Evolutionary conservation across 2,797 vertebrate genomes (phyloP), one percentile per base, ranked within the genome.

Genomic region (Xiphorhynchus erythropygius): DNA sequence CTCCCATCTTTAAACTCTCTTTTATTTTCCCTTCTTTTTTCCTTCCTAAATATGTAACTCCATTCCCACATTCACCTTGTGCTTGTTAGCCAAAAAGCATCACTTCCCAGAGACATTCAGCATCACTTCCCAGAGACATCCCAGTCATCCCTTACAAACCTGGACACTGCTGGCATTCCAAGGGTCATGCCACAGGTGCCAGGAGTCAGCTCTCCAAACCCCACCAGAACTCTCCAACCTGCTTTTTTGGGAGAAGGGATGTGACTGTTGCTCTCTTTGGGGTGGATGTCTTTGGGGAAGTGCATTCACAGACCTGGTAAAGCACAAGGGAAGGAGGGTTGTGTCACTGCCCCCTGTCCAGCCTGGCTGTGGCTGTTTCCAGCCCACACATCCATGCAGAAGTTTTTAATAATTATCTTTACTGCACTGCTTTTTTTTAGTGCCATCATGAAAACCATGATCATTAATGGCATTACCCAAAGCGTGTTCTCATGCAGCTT

Each of bases 231-330:
- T 30, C 56, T 70, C 80, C 19, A 77, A 39, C 17, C 11, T 39
- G 14, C 1, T 21, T 33, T 79, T 14, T 1, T 42, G 12, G 19
- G 6, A 0, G 3, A 16, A 52, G 22, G 13, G 10, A 32, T 11
- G 11, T 52, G 37, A 28, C 13, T 65, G 23, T 27, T 52, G 41
- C 50, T 50, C 30, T 53, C 13, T n/a, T 60, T 13, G 30, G 50
- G 33, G 5, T 8, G 7, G 37, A 50, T 30, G 13, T n/a, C 35
- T 42, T 50, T 27, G 7, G 9, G 56, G 30, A n/a, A 86, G 30
- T 22, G 3, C 5, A 32, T 44, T 70, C 24, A 42, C 18, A 27
- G 32, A 7, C 30, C 41, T 75, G 53, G 37, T 13, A 65, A 56
- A 84, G 7, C 23, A 9, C 5, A 10, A 86, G 17, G n/a, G 35